Conservation (phyloP, 2,797 vertebrate species). For the Coregonus ussuriensis region DNA sequence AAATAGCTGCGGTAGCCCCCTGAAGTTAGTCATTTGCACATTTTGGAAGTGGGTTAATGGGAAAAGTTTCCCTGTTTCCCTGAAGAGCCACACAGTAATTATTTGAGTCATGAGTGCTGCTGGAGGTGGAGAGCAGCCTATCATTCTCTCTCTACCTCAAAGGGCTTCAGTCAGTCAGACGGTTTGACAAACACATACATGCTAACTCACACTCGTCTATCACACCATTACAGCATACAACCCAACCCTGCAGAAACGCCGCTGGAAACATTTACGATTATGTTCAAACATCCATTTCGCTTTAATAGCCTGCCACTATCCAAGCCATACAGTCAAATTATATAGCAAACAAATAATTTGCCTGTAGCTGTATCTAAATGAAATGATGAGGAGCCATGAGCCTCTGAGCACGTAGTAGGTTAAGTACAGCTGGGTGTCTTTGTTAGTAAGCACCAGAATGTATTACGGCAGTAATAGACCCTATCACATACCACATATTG, state of each 20-base stretch:
- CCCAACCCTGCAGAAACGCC: conserved; percentile 39
- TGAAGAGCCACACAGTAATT: conserved; percentile 57
- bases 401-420: conserved; percentile 21
- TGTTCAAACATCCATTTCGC: conserved; percentile 34
- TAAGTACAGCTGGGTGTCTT: conserved; percentile 48
- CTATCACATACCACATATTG: conserved; percentile 51
- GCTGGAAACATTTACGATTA: conserved; percentile 9
- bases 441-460: conserved; percentile 45
- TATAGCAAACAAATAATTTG: conserved; percentile 41
- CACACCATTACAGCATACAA: conserved; percentile 37
- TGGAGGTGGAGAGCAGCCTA: conserved; percentile 42
- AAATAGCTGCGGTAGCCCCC: conserved; percentile 34
- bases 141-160: conserved; percentile 24
- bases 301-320: conserved; percentile 29
- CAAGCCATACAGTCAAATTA: conserved; percentile 25
- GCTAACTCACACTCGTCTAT: conserved; percentile 19
- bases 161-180: conserved; percentile 30
- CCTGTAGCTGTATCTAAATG: conserved; percentile 32
- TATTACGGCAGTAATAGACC: conserved; percentile 27
- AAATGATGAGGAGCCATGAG: conserved; percentile 29
- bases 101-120: conserved; percentile 65
- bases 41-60: conserved; percentile 58
- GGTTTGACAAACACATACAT: conserved; percentile 25
- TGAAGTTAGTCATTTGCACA: conserved; percentile 57
- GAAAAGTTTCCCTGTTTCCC: conserved; percentile 57